These are phyloP conservation scores for Sclerurus mexicanus DNA, from an alignment of 2,113 vertebrate species.

Conservation along the genomic window DNA sequence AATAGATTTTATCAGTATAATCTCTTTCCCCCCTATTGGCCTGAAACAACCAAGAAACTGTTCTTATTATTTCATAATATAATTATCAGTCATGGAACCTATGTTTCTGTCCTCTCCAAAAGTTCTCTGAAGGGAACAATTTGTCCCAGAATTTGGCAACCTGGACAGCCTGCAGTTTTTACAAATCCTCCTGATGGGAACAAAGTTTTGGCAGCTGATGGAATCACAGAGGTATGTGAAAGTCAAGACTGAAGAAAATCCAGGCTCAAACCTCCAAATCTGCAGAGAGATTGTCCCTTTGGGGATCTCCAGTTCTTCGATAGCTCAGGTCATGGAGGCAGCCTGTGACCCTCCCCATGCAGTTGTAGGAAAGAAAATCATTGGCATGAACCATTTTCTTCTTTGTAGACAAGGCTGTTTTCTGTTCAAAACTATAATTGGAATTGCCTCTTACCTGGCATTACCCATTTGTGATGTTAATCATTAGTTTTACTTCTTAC, in stretches of 20 bases:
- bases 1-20: neutral
- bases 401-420: neutral
- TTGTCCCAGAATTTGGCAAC: slow-evolving; percentile 59
- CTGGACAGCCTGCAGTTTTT: slow-evolving; percentile 34
- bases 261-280: slow-evolving; percentile 31
- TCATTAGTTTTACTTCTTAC: neutral
- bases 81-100: slow-evolving; percentile 32
- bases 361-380: neutral
- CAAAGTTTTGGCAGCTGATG: slow-evolving; percentile 38
- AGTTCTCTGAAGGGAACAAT: slow-evolving; percentile 54
- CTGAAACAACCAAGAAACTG: neutral
- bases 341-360: neutral
- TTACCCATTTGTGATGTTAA: neutral
- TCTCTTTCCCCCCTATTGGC: neutral
- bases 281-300: slow-evolving; percentile 36
- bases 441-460: neutral
- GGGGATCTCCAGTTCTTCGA: slow-evolving; percentile 37
- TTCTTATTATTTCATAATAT: slow-evolving; percentile 27
- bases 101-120: slow-evolving; percentile 39
- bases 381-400: neutral
- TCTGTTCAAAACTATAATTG: neutral
- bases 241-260: slow-evolving; percentile 43
- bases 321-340: neutral
- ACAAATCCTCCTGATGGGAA: slow-evolving; percentile 19
- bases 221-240: slow-evolving; percentile 34